Evolutionary conservation across 2,888 invertebrate genomes (phyloP).

Genomic region (Chrysodeixis includens): DNA sequence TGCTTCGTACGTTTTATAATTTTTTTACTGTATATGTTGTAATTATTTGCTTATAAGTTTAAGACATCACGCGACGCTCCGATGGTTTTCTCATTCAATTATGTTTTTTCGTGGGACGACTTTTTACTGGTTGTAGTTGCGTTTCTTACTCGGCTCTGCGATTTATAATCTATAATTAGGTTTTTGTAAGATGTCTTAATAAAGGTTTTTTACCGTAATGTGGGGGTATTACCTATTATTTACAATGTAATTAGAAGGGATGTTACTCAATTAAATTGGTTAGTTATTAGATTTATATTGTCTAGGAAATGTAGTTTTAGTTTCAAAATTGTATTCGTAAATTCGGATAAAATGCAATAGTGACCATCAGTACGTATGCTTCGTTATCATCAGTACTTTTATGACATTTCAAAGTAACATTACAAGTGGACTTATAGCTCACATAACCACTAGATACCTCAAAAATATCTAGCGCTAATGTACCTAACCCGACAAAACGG

Average conservation of each 20-base stretch:
- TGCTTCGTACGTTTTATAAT: constrained; percentile 42
- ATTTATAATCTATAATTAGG: neutral
- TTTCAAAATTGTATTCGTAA: no score
- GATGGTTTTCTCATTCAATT: constrained; percentile 38
- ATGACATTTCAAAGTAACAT: no score
- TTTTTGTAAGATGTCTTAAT: constrained; percentile 2
- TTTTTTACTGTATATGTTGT: constrained; percentile 46
- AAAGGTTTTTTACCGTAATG: neutral
- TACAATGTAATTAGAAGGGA: neutral
- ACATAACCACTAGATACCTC: no score
- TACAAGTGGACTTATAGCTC: no score
- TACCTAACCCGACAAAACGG: neutral
- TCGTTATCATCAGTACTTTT: no score
- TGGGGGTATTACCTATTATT: neutral
- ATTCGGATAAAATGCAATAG: no score
- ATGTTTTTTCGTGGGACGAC: constrained; percentile 6
- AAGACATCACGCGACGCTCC: constrained; percentile 58
- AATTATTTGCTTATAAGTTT: constrained; percentile 68
- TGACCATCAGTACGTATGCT: no score
- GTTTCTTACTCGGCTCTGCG: neutral
- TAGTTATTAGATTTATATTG: no score
- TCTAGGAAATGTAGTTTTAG: no score
- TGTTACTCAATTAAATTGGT: no score
- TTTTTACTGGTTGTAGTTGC: constrained; percentile 17
- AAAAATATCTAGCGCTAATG: neutral